Conservation (phyloP, 35 echinoderm and acorn worm species). For the Lytechinus pictus region DNA sequence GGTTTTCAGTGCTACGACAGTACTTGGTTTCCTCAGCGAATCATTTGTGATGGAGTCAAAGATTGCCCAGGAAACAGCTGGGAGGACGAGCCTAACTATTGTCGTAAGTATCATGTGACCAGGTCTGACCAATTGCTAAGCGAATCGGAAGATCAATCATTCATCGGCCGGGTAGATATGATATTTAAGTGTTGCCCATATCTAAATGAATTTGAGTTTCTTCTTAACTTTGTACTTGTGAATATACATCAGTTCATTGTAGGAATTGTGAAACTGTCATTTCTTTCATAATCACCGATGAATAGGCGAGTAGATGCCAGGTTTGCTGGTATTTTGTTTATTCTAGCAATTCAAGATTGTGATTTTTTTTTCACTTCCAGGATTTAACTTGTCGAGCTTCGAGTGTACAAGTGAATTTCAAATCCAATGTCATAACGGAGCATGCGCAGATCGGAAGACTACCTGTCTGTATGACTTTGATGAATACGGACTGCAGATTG, state of each 20-base stretch:
- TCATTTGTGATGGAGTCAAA: constrained; percentile 88
- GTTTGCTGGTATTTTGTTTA: no score
- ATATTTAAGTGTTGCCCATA: no score
- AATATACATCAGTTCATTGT: no score
- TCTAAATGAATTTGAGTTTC: no score
- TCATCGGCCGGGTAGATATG: no score
- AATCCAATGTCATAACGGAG: constrained; percentile 82
- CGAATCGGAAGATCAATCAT: neutral
- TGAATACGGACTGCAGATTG: constrained; percentile 81
- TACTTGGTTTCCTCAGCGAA: constrained; percentile 70
- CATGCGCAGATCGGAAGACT: constrained; percentile 68
- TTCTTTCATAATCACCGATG: no score
- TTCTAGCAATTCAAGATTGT: neutral
- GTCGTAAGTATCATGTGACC: constrained; percentile 54
- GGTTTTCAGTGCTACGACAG: constrained; percentile 96
- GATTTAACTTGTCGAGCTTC: constrained; percentile 43
- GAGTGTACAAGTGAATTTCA: constrained; percentile 34
- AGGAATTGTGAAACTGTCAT: no score
- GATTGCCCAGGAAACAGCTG: constrained; percentile 85
- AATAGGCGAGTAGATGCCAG: no score
- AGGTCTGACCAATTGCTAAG: neutral
- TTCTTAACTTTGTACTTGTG: no score
- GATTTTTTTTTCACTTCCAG: neutral
- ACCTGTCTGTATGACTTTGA: constrained; percentile 91
- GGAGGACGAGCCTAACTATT: constrained; percentile 80